phyloP scores from a whole-genome alignment of 2,888 invertebrate genomes.

The Scotopteryx bipunctaria region DNA sequence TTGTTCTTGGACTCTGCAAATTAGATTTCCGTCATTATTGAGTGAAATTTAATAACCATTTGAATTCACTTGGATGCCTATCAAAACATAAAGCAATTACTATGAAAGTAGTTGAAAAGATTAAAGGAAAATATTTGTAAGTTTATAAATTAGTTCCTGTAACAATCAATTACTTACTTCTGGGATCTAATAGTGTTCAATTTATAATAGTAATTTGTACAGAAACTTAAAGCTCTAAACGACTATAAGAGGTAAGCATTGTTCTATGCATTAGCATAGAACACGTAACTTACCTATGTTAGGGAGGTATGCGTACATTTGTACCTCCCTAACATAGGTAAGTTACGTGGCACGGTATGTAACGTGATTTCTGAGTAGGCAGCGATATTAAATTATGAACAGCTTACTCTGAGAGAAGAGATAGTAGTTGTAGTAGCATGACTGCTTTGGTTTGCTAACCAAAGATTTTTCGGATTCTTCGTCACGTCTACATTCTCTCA shows the following conservation, averaged over 20 bases:
- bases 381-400: conserved; percentile 42
- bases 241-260: conserved; percentile 15
- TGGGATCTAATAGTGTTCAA: conserved; percentile 5
- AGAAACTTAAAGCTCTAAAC: background rate
- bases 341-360: conserved; percentile 26
- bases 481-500: too few relatives aligned
- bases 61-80: conserved; percentile 16
- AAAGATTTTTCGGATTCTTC: too few relatives aligned
- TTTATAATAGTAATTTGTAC: conserved; percentile 2
- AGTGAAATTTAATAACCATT: conserved; percentile 31
- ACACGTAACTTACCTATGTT: conserved; percentile 33
- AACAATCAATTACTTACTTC: too few relatives aligned
- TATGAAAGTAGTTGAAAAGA: too few relatives aligned
- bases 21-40: conserved; percentile 35
- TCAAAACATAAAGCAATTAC: too few relatives aligned
- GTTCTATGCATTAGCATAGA: conserved; percentile 27
- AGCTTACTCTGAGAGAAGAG: conserved; percentile 11
- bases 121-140: too few relatives aligned
- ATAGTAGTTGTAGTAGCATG: too few relatives aligned
- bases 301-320: too few relatives aligned
- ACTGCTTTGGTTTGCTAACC: background rate
- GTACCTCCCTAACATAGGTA: conserved; percentile 25
- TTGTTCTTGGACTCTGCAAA: conserved; percentile 29
- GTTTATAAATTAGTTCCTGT: too few relatives aligned
- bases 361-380: conserved; percentile 35